phyloP scores from a whole-genome alignment of 2,888 invertebrate genomes.

The Brachylomia viminalis region DNA sequence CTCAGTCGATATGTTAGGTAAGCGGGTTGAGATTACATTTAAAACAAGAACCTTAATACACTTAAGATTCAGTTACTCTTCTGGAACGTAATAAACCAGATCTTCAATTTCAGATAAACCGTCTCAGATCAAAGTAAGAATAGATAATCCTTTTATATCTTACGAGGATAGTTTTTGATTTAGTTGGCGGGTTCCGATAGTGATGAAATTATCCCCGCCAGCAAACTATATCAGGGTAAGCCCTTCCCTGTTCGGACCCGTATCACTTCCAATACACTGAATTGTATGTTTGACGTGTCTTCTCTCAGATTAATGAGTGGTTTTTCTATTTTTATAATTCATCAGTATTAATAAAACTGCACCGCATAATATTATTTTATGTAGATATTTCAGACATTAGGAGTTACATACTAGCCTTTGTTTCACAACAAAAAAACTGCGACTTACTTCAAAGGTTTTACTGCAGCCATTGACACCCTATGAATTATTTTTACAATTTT shows the following conservation, averaged over 20 bases:
- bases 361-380: background rate
- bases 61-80: constrained; percentile 32
- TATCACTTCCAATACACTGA: constrained; percentile 56
- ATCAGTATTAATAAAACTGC: background rate
- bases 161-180: constrained; percentile 60
- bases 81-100: constrained; percentile 44
- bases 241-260: constrained; percentile 44
- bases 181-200: constrained; percentile 48
- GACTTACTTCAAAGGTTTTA: too few relatives aligned
- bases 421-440: too few relatives aligned
- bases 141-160: constrained; percentile 53
- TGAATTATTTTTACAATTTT: too few relatives aligned
- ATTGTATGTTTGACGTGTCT: constrained; percentile 37
- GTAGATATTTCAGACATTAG: too few relatives aligned
- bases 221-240: constrained; percentile 49
- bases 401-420: background rate
- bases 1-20: background rate
- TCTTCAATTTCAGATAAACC: constrained; percentile 57
- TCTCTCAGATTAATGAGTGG: constrained; percentile 25
- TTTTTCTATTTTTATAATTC: background rate
- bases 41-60: constrained; percentile 29
- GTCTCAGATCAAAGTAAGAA: constrained; percentile 30
- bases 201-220: constrained; percentile 56
- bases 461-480: too few relatives aligned
- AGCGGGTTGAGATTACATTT: constrained; percentile 9